A percentile compares a stretch with the other conserved stretches of the same genome.
These are phyloP conservation scores for rat (Rattus norvegicus) DNA, from an alignment of 2,113 vertebrate genomes.

Conservation along the genomic window GRCr8 NC_086022.1:31724001-31724500, in stretches of 20 bases:
- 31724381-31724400: neutral
- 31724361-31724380: conserved; percentile 39
- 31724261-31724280: neutral
- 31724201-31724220: neutral
- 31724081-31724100: neutral
- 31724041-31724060: neutral
- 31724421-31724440: conserved; percentile 48
- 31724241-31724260: neutral
- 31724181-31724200: neutral
- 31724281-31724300: neutral
- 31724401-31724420: conserved; percentile 62
- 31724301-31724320: neutral
- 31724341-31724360: neutral
- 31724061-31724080: neutral
- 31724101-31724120: neutral
- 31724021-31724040: too few relatives aligned
- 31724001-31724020: too few relatives aligned
- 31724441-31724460: conserved; percentile 58
- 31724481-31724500: conserved; percentile 54
- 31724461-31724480: conserved; percentile 73
- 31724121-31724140: neutral
- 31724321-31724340: neutral
- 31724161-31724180: neutral
- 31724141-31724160: neutral
- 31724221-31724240: neutral